Conservation (phyloP, 2,888 invertebrate species). For the Monoplex corrugatus region DNA sequence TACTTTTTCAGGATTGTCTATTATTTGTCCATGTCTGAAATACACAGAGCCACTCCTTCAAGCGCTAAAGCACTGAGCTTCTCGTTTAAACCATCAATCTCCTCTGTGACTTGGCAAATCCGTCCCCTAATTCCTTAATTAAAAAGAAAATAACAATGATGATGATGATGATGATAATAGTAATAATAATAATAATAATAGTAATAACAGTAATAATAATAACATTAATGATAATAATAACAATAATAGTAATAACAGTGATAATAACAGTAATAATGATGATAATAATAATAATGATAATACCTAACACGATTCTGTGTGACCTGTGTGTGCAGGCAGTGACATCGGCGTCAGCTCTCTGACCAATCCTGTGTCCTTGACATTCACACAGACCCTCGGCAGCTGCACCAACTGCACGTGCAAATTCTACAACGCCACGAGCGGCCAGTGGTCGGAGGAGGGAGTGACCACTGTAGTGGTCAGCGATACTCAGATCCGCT, state of each 20-base stretch:
- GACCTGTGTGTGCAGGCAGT: neutral
- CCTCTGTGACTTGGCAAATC: no score
- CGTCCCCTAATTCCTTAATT: no score
- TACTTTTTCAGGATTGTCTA: no score
- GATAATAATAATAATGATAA: slow-evolving; percentile 2
- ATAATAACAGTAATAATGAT: neutral
- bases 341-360: neutral
- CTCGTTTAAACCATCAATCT: no score
- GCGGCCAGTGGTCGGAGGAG: slow-evolving; percentile 24
- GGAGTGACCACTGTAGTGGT: slow-evolving; percentile 13
- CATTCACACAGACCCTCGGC: neutral
- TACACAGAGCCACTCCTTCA: no score
- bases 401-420: neutral
- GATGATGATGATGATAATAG: neutral
- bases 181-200: slow-evolving; percentile 7
- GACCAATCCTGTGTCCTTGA: neutral
- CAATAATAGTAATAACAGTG: neutral
- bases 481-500: neutral
- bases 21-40: no score
- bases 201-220: neutral
- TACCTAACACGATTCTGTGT: neutral
- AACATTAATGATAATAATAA: neutral
- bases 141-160: no score
- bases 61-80: no score
- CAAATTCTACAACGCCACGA: slow-evolving; percentile 13